These are phyloP conservation scores for Astyanax mexicanus DNA, from an alignment of 2,797 vertebrate genomes.

Conservation along the genomic window DNA sequence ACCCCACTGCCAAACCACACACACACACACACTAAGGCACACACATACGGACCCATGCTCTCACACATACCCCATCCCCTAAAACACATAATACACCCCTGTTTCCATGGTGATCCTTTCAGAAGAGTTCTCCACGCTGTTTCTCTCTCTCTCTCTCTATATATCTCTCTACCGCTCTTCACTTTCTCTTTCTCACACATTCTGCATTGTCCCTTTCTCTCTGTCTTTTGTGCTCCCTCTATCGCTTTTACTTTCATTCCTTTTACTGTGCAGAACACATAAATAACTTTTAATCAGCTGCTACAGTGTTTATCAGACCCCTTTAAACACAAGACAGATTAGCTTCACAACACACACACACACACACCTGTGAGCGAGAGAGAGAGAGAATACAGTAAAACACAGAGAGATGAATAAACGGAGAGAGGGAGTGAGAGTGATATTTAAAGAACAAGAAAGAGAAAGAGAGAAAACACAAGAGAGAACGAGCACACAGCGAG, in stretches of 20 bases:
- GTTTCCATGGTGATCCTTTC: slow-evolving; percentile 61
- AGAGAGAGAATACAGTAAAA: too few relatives aligned
- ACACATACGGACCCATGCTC: neutral
- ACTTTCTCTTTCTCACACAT: neutral
- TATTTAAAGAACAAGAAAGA: neutral
- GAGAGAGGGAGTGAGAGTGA: neutral
- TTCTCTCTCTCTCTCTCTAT: slow-evolving; percentile 10
- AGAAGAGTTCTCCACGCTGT: slow-evolving; percentile 21
- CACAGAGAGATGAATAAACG: too few relatives aligned
- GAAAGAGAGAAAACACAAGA: neutral
- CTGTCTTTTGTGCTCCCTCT: slow-evolving; percentile 19
- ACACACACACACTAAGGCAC: slow-evolving; percentile 25
- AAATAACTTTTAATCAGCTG: slow-evolving; percentile 24
- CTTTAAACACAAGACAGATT: neutral
- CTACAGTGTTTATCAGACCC: neutral
- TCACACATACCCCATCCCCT: slow-evolving; percentile 32
- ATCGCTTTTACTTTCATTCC: slow-evolving; percentile 12
- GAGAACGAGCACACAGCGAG: neutral
- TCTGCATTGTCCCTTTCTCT: slow-evolving; percentile 2
- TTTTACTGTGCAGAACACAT: neutral
- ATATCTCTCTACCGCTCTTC: slow-evolving; percentile 1
- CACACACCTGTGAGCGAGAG: too few relatives aligned
- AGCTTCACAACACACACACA: neutral
- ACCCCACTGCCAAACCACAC: neutral
- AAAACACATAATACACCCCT: slow-evolving; percentile 44